Evolutionary conservation across 1,140 invertebrate species (phyloP), one percentile per base, ranked within the genome.

Genomic region (Leptonema lineaticorne): DNA sequence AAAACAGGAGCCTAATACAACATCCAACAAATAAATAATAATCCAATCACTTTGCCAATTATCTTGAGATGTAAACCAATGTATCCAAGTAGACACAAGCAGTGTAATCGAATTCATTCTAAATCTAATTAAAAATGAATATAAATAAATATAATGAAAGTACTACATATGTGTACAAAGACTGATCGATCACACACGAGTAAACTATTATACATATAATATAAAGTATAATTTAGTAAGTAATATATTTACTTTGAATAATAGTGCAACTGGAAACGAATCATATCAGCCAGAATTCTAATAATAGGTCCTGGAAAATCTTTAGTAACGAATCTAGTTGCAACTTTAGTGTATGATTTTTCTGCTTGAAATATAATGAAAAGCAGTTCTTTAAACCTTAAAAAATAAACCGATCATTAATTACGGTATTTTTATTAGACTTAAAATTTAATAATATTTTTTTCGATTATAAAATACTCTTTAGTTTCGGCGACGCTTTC

Each of bases 31-130:
- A 30, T 73, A 65, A 11, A 73, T 37, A 16, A 48, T 26, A 24
- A 73, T 48, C 65, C 71, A 69, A 16, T 73, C 71, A 18, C 50
- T 53, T 26, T 73, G 65, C 71, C 71, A 73, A 33, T 67, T 64
- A 16, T 73, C 71, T n/a, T 66, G 20, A 24, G 62, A 73, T 18
- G 71, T 73, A 20, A 73, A 48, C 71, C 71, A 73, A 53, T 73
- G 20, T 26, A 73, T 56, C 71, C 71, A 73, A 11, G 68, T 65
- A n/a, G 68, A 68, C 60, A 70, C 68, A 1, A 73, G 45, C 7
- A 64, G 37, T 1, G 27, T 33, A 9, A 60, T 24, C 1, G 68
- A 53, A 11, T 20, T 53, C 50, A 53, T 53, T 53, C 50, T 20
- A 53, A 53, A 53, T 26, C 50, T 53, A 11, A n/a, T n/a, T n/a